Evolutionary conservation across 2,888 invertebrate species (phyloP).

Genomic region (Sacculina carcini): DNA sequence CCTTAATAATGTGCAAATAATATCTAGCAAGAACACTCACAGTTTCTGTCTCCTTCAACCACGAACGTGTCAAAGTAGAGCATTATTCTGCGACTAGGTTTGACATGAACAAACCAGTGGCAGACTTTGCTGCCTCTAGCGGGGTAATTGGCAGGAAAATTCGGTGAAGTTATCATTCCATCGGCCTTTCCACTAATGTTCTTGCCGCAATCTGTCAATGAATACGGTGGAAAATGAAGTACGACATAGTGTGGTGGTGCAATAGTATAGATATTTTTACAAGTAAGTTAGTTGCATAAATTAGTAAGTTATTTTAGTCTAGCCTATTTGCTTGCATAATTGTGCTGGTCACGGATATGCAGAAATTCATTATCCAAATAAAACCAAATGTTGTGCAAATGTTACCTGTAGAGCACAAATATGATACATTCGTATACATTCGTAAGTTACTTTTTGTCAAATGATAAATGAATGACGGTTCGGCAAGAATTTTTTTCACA

Average conservation of each 20-base stretch:
- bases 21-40: slow-evolving; percentile 29
- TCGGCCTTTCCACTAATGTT: slow-evolving; percentile 35
- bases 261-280: not conserved
- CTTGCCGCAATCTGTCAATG: slow-evolving; percentile 50
- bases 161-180: slow-evolving; percentile 56
- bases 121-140: slow-evolving; percentile 60
- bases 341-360: no score
- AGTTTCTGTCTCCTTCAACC: slow-evolving; percentile 70
- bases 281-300: no score
- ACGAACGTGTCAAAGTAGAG: slow-evolving; percentile 74
- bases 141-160: slow-evolving; percentile 70
- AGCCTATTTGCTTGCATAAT: no score
- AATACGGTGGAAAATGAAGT: not conserved
- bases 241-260: not conserved
- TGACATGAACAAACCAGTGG: slow-evolving; percentile 83
- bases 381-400: no score
- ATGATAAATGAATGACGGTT: no score
- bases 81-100: slow-evolving; percentile 58
- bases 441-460: no score
- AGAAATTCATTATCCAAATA: no score
- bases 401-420: no score
- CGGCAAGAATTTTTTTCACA: no score
- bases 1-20: not conserved
- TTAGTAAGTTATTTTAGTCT: no score
- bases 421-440: no score